Base-by-base conservation (phyloP, 2,888 invertebrate species). In the Scelioninae gen. 2 region DNA sequence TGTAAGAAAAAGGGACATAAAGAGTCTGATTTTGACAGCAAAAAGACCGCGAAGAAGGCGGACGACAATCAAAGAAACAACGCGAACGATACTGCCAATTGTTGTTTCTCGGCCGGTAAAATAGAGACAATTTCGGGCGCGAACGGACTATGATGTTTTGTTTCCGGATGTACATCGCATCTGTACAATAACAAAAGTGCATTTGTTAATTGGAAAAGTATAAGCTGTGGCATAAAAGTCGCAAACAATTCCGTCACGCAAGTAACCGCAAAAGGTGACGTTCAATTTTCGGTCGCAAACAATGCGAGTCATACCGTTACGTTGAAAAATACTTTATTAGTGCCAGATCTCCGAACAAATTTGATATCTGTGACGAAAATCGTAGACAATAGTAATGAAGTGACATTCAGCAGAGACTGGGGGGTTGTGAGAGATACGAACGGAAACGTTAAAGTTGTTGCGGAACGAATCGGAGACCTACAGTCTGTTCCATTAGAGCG, bases 361-460 rank as follows among this genome's bases (percentile, higher is more conserved):
- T 9, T 53, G 11, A 53, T 53, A 3, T 43, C 43, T 1, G 63
- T 79, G 0, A 63, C 73, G 0, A 77, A 76, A 57, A 75, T 78
- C 6, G 73, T 74, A 9, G 74, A 76, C 43, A n/a, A n/a, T n/a
- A n/a, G n/a, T n/a, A n/a, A n/a, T n/a, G n/a, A n/a, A n/a, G n/a
- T n/a, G n/a, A n/a, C n/a, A n/a, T n/a, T n/a, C n/a, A n/a, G n/a
- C n/a, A n/a, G n/a, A n/a, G n/a, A n/a, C n/a, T n/a, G n/a, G n/a
- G n/a, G n/a, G n/a, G n/a, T n/a, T n/a, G n/a, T n/a, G n/a, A n/a
- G n/a, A n/a, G n/a, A n/a, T n/a, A n/a, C n/a, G n/a, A n/a, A n/a
- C n/a, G n/a, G n/a, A n/a, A n/a, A n/a, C n/a, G n/a, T n/a, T n/a
- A n/a, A n/a, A n/a, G n/a, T n/a, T n/a, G n/a, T n/a, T n/a, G n/a